Conservation (phyloP, 2,888 invertebrate species). For the Rhagonycha lutea region DNA sequence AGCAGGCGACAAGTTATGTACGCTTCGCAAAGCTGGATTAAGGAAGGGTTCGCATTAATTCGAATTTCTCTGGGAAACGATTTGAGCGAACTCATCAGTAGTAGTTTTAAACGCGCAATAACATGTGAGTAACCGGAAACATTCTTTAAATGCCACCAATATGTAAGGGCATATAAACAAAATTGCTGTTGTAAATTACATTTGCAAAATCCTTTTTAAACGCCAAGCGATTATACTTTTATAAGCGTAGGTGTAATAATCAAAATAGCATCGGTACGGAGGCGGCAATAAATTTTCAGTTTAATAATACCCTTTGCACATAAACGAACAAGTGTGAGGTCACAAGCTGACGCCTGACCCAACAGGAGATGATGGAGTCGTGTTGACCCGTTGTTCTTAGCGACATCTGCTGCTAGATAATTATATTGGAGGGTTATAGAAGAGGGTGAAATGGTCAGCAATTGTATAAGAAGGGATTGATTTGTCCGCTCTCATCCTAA, state of each 20-base stretch:
- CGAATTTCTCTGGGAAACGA: conserved; percentile 31
- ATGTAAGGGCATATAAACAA: conserved; percentile 35
- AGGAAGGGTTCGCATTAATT: conserved; percentile 33
- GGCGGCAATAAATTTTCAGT: conserved; percentile 52
- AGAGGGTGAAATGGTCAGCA: conserved; percentile 19
- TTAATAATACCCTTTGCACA: conserved; percentile 54
- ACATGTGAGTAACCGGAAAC: conserved; percentile 12
- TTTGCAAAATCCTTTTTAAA: conserved; percentile 39
- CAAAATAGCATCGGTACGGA: conserved; percentile 31
- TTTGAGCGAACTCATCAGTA: conserved; percentile 23
- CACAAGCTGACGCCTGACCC: conserved; percentile 54
- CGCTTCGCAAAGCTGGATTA: conserved; percentile 32
- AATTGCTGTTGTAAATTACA: conserved; percentile 43
- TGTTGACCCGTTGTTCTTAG: conserved; percentile 47
- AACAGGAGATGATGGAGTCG: conserved; percentile 48
- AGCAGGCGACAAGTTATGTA: conserved; percentile 33
- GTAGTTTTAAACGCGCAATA: conserved; percentile 9
- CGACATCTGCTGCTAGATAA: conserved; percentile 50
- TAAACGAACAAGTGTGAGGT: conserved; percentile 50
- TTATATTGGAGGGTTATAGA: conserved; percentile 43
- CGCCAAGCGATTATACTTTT: conserved; percentile 29
- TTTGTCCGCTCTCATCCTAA: conserved; percentile 28
- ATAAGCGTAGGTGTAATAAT: conserved; percentile 37
- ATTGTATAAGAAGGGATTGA: conserved; percentile 13
- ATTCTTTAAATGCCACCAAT: conserved; percentile 8